Conservation (phyloP, 2,797 vertebrate species). For the Hylomyscus alleni region DNA sequence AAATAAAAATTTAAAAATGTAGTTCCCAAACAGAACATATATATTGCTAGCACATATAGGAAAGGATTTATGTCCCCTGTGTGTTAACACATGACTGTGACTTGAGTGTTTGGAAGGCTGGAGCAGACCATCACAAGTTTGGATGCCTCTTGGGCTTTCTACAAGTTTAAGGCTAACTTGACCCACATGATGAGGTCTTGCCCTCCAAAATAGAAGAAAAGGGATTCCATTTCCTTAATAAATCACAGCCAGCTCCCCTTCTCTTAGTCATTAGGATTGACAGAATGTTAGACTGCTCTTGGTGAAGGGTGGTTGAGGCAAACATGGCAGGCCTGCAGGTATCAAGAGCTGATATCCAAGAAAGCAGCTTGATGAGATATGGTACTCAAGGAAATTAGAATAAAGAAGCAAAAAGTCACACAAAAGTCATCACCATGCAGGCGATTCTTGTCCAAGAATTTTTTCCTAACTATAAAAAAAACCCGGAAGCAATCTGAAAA, state of each 20-base stretch:
- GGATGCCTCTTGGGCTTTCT: background rate
- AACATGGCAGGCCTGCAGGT: background rate
- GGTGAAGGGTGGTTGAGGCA: conserved; percentile 10
- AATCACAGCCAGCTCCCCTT: background rate
- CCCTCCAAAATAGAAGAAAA: background rate
- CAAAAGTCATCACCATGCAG: background rate
- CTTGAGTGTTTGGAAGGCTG: background rate
- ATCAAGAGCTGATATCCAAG: background rate
- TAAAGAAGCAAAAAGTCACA: background rate
- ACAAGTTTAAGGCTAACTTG: background rate
- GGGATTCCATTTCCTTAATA: background rate
- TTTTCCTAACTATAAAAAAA: background rate
- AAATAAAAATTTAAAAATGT: background rate
- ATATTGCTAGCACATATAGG: background rate
- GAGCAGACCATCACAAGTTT: background rate
- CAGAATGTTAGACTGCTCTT: background rate
- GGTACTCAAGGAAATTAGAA: conserved; percentile 6
- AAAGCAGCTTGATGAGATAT: background rate
- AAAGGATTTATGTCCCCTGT: background rate
- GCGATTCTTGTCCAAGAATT: background rate
- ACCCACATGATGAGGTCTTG: background rate
- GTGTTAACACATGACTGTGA: background rate
- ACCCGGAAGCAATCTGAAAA: conserved; percentile 13
- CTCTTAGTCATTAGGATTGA: background rate
- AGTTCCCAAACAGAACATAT: background rate